Base-by-base conservation (phyloP, 2,797 vertebrate species). In the Tragelaphus eurycerus region DNA sequence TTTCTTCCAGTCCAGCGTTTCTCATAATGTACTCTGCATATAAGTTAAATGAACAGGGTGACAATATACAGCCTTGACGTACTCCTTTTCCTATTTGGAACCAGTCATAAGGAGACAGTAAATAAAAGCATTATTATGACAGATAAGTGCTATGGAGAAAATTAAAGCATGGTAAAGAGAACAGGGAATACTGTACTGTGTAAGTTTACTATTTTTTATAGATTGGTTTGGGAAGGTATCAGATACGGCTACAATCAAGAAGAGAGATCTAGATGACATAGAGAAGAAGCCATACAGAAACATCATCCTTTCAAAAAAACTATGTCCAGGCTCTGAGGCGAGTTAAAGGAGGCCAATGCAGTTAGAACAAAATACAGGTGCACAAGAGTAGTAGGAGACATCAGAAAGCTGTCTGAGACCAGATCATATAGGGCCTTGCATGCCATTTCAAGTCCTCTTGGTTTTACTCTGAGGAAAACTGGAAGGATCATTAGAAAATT, bases 81-180 rank as follows among this genome's bases (percentile, higher is more conserved):
- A 43, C 43, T 43, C 43, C 43, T 43, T 43, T 43, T 43, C 43
- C 43, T 43, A 43, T 43, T 43, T 43, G 43, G 43, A 43, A 43
- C 43, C 43, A 43, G 43, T 43, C 0, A 14, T 3, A 38, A 12
- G 4, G 23, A 83, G 48, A 93, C 13, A 96, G 79, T 79, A 95
- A 93, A 83, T 54, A 74, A 87, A 92, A 91, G 90, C 23, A 81
- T 46, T 46, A 74, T 50, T 62, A 60, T 50, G 55, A 90, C 17
- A 97, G 81, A 8, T 57, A 92, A 93, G 7, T 54, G 54, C 29
- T 92, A 74, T 19, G 16, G 21, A 89, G 86, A 71, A 91, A 97
- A 97, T 74, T 10, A 86, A 90, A 90, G 16, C 25, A 48, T 46
- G 9, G 13, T 50, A 90, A 71, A 6, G 25, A 97, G 25, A 90